Evolutionary conservation across 53 echinoderm and acorn worm genomes (phyloP), one percentile per base, ranked within the genome.

Genomic region (Astropecten irregularis): DNA sequence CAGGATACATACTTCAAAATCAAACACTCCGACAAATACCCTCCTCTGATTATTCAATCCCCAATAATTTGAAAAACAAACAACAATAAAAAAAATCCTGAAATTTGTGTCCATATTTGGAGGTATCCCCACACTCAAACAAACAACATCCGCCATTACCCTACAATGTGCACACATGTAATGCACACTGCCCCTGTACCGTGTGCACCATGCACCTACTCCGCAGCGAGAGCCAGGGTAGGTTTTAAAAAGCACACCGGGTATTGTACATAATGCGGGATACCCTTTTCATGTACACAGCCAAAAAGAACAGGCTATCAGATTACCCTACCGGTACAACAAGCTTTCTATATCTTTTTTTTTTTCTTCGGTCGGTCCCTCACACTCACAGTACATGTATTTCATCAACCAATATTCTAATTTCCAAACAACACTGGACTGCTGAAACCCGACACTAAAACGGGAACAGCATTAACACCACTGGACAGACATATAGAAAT

Each of bases 371-470:
- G n/a, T n/a, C n/a, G n/a, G n/a, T n/a, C n/a, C n/a, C n/a, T n/a
- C 33, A 16, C 38, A 6, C 64, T 28, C 19, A 67, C 23, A 35
- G 37, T 67, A 67, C 67, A 36, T 67, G 57, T 79, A 62, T 79
- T 79, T 61, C 79, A 61, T 79, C 79, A 60, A 79, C 79, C 60
- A 60, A 79, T 79, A 79, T 62, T 79, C 79, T 79, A 60, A 79
- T 79, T 79, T 74, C 57, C 61, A 61, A 60, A 79, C 61, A 61
- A 79, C 79, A 79, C 38, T 61, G 61, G 39, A 32, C 25, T 28
- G 62, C 19, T 47, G 79, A 79, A 79, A 79, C 46, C 61, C 40
- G 62, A 79, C 79, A 79, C 79, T 39, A 10, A 30, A 62, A 46
- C 48, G 46, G 46, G 60, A 59, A 61, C 79, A 61, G 61, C 60